Evolutionary conservation across 2,888 invertebrate genomes (phyloP).

Genomic region (Notocelia uddmanniana): DNA sequence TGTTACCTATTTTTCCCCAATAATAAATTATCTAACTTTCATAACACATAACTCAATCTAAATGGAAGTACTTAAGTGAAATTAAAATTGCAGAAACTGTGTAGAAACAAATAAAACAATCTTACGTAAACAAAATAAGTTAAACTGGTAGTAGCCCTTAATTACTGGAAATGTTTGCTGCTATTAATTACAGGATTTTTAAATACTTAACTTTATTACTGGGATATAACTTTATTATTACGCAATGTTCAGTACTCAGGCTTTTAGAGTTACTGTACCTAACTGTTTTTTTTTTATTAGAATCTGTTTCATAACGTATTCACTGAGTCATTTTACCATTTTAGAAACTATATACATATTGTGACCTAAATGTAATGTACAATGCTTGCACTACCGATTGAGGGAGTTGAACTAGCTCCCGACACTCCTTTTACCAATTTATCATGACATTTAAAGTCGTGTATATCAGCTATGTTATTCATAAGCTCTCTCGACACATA

Average conservation of each 20-base stretch:
- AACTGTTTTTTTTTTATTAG: slow-evolving; percentile 19
- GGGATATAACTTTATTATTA: slow-evolving; percentile 14
- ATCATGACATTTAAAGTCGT: neutral
- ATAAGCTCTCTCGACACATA: neutral
- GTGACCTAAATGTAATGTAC: slow-evolving; percentile 4
- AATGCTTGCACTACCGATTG: neutral
- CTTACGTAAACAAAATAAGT: neutral
- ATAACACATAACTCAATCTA: too few relatives aligned
- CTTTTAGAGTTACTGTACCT: neutral
- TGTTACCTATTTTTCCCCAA: too few relatives aligned
- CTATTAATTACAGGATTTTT: slow-evolving; percentile 11
- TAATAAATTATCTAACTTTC: too few relatives aligned
- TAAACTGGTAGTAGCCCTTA: slow-evolving; percentile 20
- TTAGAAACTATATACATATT: neutral
- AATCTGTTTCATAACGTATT: neutral
- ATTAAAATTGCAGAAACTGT: neutral
- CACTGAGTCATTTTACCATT: neutral
- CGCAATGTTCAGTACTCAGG: slow-evolving; percentile 6
- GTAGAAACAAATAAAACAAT: neutral
- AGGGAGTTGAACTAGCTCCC: neutral
- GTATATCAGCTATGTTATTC: neutral
- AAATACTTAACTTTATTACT: neutral
- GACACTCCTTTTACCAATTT: neutral
- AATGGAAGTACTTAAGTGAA: too few relatives aligned
- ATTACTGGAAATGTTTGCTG: slow-evolving; percentile 3